Percentiles rank a stretch among this genome's conserved stretches.
phyloP scores from a whole-genome alignment of 1,140 invertebrate species.

The Vollenhovia emeryi region DNA sequence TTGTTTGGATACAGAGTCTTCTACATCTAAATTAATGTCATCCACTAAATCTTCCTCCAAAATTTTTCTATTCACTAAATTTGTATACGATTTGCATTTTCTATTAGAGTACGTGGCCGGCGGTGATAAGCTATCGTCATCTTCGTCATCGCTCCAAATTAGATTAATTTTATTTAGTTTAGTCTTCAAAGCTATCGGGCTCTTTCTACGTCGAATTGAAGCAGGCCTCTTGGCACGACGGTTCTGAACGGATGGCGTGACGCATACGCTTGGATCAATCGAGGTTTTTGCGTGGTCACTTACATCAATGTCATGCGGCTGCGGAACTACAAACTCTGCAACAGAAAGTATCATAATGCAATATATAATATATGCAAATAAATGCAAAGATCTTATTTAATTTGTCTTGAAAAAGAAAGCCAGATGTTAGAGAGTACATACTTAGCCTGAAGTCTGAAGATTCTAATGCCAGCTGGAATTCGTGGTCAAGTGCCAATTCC shows the following conservation, averaged over 20 bases:
- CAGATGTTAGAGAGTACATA: constrained; percentile 22
- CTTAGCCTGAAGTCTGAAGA: constrained; percentile 22
- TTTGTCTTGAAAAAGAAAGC: not conserved
- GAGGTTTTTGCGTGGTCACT: constrained; percentile 8
- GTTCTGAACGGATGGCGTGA: constrained; percentile 59
- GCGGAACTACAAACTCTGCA: constrained; percentile 70
- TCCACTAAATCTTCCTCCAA: not conserved
- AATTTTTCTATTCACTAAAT: constrained; percentile 21
- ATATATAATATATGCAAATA: too few species aligned
- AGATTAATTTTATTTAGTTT: constrained; percentile 66
- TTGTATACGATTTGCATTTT: not conserved
- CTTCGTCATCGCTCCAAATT: constrained; percentile 64
- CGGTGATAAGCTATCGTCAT: constrained; percentile 3
- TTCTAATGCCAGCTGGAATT: constrained; percentile 42
- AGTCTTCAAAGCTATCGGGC: constrained; percentile 61
- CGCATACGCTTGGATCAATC: constrained; percentile 33
- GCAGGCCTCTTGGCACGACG: constrained; percentile 4
- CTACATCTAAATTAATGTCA: not conserved
- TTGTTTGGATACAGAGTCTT: not conserved
- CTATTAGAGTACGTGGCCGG: not conserved
- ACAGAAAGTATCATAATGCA: constrained; percentile 46
- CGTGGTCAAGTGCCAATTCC: constrained; percentile 58
- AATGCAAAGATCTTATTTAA: not conserved
- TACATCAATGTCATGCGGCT: constrained; percentile 63
- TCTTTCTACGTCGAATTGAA: constrained; percentile 60